A percentile compares a stretch with the other conserved stretches of the same genome.
phyloP scores from a whole-genome alignment of 1,140 invertebrate genomes.

The Papilio glaucus region DNA sequence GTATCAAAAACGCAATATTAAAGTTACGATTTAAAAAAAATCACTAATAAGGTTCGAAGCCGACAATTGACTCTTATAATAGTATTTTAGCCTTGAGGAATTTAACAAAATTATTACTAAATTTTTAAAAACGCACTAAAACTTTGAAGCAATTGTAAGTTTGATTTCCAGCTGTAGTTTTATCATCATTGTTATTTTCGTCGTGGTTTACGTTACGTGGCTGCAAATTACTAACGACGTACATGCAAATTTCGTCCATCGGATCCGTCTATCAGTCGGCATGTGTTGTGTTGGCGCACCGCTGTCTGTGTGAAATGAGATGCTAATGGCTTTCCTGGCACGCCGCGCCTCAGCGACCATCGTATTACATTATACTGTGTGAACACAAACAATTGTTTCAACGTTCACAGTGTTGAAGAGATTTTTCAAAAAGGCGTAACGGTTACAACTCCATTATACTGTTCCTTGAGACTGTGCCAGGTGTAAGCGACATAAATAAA shows the following conservation, averaged over 20 bases:
- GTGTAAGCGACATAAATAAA: constrained; percentile 12
- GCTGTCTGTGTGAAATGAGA: constrained; percentile 59
- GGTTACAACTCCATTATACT: background rate
- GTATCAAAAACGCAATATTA: no score
- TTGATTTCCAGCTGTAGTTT: background rate
- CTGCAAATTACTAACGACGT: constrained; percentile 50
- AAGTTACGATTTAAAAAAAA: no score
- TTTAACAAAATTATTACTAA: no score
- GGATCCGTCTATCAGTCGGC: constrained; percentile 47
- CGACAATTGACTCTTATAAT: no score
- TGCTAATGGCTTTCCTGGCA: constrained; percentile 70
- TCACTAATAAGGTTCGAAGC: no score
- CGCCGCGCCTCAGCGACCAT: constrained; percentile 6
- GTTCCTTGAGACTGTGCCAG: constrained; percentile 7
- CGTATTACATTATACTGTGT: constrained; percentile 23
- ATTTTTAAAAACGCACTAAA: background rate
- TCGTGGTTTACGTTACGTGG: constrained; percentile 36
- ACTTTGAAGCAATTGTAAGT: background rate
- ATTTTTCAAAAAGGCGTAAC: constrained; percentile 1
- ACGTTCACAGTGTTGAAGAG: constrained; percentile 7
- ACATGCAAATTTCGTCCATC: constrained; percentile 21
- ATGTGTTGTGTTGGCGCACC: constrained; percentile 55
- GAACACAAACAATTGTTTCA: constrained; percentile 19
- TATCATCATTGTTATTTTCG: constrained; percentile 30
- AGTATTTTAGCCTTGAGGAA: no score